phyloP scores from a whole-genome alignment of 2,888 invertebrate genomes.

The Drosophila setosimentum region DNA sequence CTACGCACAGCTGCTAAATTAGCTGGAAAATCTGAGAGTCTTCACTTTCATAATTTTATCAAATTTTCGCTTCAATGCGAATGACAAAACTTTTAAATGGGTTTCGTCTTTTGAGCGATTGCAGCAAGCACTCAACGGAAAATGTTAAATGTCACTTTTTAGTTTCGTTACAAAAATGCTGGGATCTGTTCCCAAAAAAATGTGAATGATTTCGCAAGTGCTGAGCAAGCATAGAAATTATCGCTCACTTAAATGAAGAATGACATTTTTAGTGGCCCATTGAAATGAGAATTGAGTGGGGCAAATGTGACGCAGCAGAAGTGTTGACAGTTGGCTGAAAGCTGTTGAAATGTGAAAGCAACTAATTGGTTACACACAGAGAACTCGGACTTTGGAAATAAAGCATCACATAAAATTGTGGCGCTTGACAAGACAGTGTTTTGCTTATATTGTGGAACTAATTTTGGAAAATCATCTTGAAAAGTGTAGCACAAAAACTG shows the following conservation, averaged over 20 bases:
- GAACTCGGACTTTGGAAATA: slow-evolving; percentile 28
- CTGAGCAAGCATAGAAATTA: slow-evolving; percentile 31
- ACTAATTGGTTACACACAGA: slow-evolving; percentile 45
- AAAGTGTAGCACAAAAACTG: slow-evolving; percentile 5
- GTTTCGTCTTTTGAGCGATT: slow-evolving; percentile 66
- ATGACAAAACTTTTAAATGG: slow-evolving; percentile 76
- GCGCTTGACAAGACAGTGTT: slow-evolving; percentile 6
- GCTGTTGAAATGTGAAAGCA: slow-evolving; percentile 71
- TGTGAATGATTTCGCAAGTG: slow-evolving; percentile 52
- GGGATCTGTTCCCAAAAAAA: slow-evolving; percentile 1
- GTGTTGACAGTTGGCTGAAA: slow-evolving; percentile 64
- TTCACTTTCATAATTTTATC: slow-evolving; percentile 55
- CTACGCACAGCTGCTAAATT: slow-evolving; percentile 51
- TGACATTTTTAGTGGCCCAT: slow-evolving; percentile 70
- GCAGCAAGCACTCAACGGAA: slow-evolving; percentile 68
- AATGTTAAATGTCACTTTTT: slow-evolving; percentile 66
- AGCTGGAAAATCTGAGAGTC: slow-evolving; percentile 51
- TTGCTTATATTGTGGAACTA: slow-evolving; percentile 12
- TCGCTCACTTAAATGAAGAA: slow-evolving; percentile 64
- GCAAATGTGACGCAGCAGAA: slow-evolving; percentile 16
- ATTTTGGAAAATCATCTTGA: slow-evolving; percentile 10
- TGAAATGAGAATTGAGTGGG: slow-evolving; percentile 51
- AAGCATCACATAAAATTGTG: slow-evolving; percentile 22
- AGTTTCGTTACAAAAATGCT: slow-evolving; percentile 19
- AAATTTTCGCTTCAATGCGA: slow-evolving; percentile 49